Conservation (phyloP, 2,797 vertebrate species). For the Fistularia commersonii region DNA sequence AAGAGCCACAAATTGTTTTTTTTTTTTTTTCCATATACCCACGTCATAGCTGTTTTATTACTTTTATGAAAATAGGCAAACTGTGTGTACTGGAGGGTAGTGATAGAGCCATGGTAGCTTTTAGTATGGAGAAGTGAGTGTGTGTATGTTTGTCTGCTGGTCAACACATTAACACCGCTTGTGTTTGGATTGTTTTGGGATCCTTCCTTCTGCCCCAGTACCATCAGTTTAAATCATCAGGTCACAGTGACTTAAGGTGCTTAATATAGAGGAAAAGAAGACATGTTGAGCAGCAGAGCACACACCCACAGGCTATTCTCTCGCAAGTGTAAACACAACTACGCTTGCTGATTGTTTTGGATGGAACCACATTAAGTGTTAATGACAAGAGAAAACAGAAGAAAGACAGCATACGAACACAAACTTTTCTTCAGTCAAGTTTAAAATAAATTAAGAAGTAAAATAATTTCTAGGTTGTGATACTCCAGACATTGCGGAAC, state of each 20-base stretch:
- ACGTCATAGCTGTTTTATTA: not conserved
- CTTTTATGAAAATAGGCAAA: conserved; percentile 15
- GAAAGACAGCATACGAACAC: too few species aligned
- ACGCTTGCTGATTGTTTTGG: too few species aligned
- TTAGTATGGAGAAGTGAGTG: conserved; percentile 3
- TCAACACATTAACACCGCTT: conserved; percentile 1
- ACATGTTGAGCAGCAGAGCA: conserved; percentile 26
- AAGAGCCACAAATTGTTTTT: conserved; percentile 6
- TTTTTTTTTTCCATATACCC: not conserved
- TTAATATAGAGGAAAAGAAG: conserved; percentile 30
- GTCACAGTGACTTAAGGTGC: conserved; percentile 37
- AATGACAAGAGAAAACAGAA: too few species aligned
- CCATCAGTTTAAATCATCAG: conserved; percentile 27
- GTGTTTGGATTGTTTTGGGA: conserved; percentile 30
- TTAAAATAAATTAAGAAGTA: not conserved
- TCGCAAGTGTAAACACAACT: not conserved
- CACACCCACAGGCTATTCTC: conserved; percentile 14
- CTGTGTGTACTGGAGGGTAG: conserved; percentile 13
- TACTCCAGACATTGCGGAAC: not conserved
- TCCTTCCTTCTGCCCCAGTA: conserved; percentile 18
- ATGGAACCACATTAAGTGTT: too few species aligned
- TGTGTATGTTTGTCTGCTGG: conserved; percentile 6
- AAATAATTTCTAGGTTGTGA: not conserved
- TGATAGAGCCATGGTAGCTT: not conserved
- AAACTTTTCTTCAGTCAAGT: too few species aligned